A percentile compares a stretch with the other conserved stretches of the same genome.
phyloP scores from a whole-genome alignment of 2,888 invertebrate genomes.

The Anoplius nigerrimus region DNA sequence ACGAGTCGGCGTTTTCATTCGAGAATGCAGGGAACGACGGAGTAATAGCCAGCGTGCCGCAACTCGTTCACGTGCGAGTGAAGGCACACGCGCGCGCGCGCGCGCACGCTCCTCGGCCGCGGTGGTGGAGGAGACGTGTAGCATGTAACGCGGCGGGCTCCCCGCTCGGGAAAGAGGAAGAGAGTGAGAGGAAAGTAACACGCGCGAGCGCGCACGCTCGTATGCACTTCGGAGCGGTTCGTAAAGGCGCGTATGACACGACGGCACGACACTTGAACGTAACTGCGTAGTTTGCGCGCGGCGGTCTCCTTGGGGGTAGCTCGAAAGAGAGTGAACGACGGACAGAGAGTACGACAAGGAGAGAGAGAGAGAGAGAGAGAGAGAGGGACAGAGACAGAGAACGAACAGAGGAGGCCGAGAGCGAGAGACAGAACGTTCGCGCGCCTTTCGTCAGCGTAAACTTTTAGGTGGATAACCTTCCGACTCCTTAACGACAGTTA shows the following conservation, averaged over 20 bases:
- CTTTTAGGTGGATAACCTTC: no score
- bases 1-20: no score
- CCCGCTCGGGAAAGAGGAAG: conserved; percentile 27
- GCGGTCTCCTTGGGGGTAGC: conserved; percentile 46
- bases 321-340: conserved; percentile 6
- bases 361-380: background rate
- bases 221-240: conserved; percentile 39
- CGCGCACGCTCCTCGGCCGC: conserved; percentile 26
- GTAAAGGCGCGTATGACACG: conserved; percentile 55
- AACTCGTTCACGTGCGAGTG: no score
- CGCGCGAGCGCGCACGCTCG: conserved; percentile 16
- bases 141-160: conserved; percentile 48
- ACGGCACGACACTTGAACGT: conserved; percentile 62
- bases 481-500: no score
- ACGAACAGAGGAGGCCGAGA: background rate
- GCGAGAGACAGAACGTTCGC: background rate
- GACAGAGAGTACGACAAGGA: background rate
- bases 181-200: conserved; percentile 48
- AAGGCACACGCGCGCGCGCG: conserved; percentile 4
- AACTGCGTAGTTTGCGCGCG: conserved; percentile 70
- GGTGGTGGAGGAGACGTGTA: conserved; percentile 41
- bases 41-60: no score
- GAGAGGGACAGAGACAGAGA: background rate
- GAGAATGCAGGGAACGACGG: no score
- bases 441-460: background rate